Conservation (phyloP, 1,140 invertebrate species). For the Sweltsa coloradensis region DNA sequence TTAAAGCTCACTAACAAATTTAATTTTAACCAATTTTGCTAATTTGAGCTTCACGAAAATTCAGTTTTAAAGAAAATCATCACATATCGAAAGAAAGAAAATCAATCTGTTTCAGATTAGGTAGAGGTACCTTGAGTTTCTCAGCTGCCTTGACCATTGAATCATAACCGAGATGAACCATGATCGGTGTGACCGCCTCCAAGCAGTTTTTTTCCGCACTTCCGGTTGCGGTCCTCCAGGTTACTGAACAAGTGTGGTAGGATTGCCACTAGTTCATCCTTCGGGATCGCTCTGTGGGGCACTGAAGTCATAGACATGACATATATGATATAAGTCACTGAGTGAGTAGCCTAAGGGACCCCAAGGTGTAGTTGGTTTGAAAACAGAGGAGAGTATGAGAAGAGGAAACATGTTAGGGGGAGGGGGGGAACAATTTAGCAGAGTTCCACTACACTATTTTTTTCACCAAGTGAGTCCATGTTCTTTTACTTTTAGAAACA, state of each 20-base stretch:
- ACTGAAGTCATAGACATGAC: conserved; percentile 30
- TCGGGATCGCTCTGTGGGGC: conserved; percentile 54
- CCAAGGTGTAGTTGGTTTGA: too few species aligned
- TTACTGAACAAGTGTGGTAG: conserved; percentile 69
- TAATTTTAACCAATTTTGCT: background rate
- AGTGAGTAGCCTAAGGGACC: too few species aligned
- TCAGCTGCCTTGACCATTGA: conserved; percentile 62
- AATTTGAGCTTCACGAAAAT: background rate
- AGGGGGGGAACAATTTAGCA: too few species aligned
- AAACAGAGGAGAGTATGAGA: too few species aligned
- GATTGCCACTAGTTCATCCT: conserved; percentile 69
- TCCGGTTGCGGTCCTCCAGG: conserved; percentile 76
- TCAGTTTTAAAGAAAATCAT: too few species aligned
- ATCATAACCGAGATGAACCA: conserved; percentile 86
- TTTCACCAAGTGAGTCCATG: background rate
- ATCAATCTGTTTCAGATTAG: too few species aligned
- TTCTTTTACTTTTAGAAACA: background rate
- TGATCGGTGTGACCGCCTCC: conserved; percentile 80
- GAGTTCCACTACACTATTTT: too few species aligned
- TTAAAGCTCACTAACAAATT: too few species aligned
- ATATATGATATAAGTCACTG: too few species aligned
- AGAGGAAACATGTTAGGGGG: too few species aligned
- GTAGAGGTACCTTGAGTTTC: conserved; percentile 58
- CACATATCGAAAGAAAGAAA: too few species aligned
- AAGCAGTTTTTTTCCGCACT: conserved; percentile 84